Evolutionary conservation across 1,140 invertebrate species (phyloP).

Genomic region (Dufourea novaeangliae): DNA sequence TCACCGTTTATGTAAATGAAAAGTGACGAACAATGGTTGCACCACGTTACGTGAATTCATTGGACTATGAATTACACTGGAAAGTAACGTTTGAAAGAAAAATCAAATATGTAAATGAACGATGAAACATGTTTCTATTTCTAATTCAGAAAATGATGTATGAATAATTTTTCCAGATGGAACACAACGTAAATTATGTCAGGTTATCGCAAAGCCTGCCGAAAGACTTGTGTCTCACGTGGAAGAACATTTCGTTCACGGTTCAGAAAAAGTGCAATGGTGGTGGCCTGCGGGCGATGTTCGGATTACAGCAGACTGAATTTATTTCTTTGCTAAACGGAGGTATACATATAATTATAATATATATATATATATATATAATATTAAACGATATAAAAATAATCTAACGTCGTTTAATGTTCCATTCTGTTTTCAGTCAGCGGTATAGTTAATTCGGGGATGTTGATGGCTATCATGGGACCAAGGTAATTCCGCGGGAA

Average conservation of each 20-base stretch:
- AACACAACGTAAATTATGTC: not conserved
- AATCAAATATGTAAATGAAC: too few relatives aligned
- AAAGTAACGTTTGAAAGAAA: not conserved
- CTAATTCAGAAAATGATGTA: not conserved
- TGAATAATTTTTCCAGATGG: slow-evolving; percentile 12
- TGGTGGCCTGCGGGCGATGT: slow-evolving; percentile 50
- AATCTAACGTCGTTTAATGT: slow-evolving; percentile 10
- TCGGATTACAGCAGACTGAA: slow-evolving; percentile 53
- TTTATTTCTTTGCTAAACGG: slow-evolving; percentile 58
- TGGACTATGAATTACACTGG: too few relatives aligned
- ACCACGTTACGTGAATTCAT: too few relatives aligned
- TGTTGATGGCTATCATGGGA: slow-evolving; percentile 80
- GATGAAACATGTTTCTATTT: not conserved
- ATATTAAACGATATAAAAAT: not conserved
- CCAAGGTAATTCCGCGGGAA: slow-evolving; percentile 72
- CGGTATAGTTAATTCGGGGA: slow-evolving; percentile 74
- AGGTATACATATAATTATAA: too few relatives aligned
- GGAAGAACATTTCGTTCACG: slow-evolving; percentile 64
- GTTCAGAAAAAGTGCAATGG: slow-evolving; percentile 51
- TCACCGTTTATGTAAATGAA: too few relatives aligned
- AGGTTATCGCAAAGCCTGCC: not conserved
- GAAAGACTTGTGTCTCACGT: slow-evolving; percentile 61
- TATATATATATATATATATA: too few relatives aligned
- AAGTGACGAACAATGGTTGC: too few relatives aligned
- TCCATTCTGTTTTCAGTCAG: slow-evolving; percentile 70